A percentile compares a stretch with the other conserved stretches of the same genome.
These are phyloP conservation scores for Polypterus senegalus DNA, from an alignment of 2,113 vertebrate genomes.

Conservation along the genomic window DNA sequence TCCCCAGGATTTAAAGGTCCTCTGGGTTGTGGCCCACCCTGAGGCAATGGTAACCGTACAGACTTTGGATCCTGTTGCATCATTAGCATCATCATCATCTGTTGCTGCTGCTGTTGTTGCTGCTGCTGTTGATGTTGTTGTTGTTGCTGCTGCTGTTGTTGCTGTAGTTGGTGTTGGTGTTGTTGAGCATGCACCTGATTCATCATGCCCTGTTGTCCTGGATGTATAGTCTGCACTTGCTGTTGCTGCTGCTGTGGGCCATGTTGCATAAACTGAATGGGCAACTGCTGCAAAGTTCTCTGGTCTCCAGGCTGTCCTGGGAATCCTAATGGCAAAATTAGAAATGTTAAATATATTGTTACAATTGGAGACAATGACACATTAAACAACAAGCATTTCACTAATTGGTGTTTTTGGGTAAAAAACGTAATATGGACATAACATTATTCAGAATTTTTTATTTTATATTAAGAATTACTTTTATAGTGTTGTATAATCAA, in stretches of 20 bases:
- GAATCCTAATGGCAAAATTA: conserved; percentile 54
- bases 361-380: too few species aligned
- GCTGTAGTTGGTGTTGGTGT: conserved; percentile 59
- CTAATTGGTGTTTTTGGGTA: too few species aligned
- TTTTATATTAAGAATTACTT: too few species aligned
- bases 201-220: conserved; percentile 70
- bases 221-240: conserved; percentile 48
- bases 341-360: too few species aligned
- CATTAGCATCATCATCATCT: conserved; percentile 95
- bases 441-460: too few species aligned
- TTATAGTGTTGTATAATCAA: too few species aligned
- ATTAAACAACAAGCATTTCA: too few species aligned
- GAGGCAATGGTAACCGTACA: conserved; percentile 68
- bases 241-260: conserved; percentile 45
- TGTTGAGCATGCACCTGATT: conserved; percentile 51
- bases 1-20: conserved; percentile 63
- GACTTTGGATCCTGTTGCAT: conserved; percentile 81
- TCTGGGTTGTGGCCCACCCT: conserved; percentile 65
- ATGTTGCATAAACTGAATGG: conserved; percentile 76
- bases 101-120: conserved; percentile 66
- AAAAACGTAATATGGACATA: too few species aligned
- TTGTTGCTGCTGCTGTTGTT: conserved; percentile 48
- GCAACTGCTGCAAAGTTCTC: conserved; percentile 81
- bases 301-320: conserved; percentile 80
- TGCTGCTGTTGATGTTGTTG: conserved; percentile 55